Percentiles rank a stretch among this genome's conserved stretches.
phyloP scores from a whole-genome alignment of 1,140 invertebrate species.

The Drosophila neocordata region DNA sequence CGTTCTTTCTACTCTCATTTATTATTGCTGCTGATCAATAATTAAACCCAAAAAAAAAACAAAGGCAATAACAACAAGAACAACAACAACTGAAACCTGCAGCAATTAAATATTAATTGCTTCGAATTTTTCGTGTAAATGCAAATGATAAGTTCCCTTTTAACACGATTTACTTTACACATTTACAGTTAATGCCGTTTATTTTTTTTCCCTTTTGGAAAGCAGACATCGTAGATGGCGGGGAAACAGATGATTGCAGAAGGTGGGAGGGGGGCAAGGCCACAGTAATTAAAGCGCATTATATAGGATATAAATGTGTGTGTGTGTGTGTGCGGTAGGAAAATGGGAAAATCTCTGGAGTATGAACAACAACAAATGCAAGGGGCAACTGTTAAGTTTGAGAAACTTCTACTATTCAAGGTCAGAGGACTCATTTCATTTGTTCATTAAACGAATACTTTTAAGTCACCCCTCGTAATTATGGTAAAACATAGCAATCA shows the following conservation, averaged over 20 bases:
- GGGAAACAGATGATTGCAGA: neutral
- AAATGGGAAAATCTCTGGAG: constrained; percentile 22
- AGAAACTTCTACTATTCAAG: too few relatives aligned
- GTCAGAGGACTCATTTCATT: neutral
- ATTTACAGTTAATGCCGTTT: constrained; percentile 57
- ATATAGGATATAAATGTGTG: constrained; percentile 35
- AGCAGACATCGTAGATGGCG: neutral
- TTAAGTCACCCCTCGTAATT: neutral
- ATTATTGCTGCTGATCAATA: constrained; percentile 3
- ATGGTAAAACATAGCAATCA: constrained; percentile 13
- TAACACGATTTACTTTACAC: constrained; percentile 72
- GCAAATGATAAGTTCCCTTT: constrained; percentile 76
- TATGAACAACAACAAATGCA: neutral
- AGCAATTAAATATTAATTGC: constrained; percentile 76
- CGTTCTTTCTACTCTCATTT: neutral
- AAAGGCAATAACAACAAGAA: neutral
- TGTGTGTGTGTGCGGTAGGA: neutral
- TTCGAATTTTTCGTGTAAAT: constrained; percentile 21
- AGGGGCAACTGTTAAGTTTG: neutral
- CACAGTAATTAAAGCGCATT: constrained; percentile 75
- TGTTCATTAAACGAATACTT: too few relatives aligned
- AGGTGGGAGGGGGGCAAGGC: constrained; percentile 18
- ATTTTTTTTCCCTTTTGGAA: constrained; percentile 15
- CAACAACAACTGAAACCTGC: constrained; percentile 39
- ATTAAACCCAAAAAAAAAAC: neutral